A percentile compares a stretch with the other conserved stretches of the same genome.
Conservation (phyloP, 2,888 invertebrate genomes). For the Xanthia icteritia region DNA sequence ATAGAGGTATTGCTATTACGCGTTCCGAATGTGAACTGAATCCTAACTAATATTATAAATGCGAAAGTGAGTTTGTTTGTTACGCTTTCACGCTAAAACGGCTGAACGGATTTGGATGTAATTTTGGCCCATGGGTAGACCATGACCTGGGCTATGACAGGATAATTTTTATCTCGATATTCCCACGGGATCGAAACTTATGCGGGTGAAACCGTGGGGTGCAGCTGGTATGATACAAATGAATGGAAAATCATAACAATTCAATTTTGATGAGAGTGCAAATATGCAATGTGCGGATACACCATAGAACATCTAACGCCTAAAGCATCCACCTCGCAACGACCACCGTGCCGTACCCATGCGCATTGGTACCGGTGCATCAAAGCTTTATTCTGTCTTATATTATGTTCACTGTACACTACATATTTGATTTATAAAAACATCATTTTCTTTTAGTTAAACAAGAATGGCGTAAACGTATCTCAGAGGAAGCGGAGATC, state of each 20-base stretch:
- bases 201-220: too few relatives aligned
- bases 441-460: slow-evolving; percentile 58
- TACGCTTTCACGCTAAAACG: too few relatives aligned
- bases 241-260: not conserved
- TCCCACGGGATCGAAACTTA: too few relatives aligned
- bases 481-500: slow-evolving; percentile 64
- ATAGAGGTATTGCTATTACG: not conserved
- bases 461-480: slow-evolving; percentile 78
- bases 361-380: not conserved
- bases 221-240: not conserved
- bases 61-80: too few relatives aligned
- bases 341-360: not conserved
- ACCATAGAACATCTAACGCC: too few relatives aligned
- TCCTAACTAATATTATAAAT: too few relatives aligned
- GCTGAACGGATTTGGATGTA: too few relatives aligned
- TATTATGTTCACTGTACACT: not conserved
- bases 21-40: not conserved
- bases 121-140: too few relatives aligned
- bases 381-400: not conserved
- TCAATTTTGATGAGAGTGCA: not conserved
- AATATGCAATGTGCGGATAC: too few relatives aligned
- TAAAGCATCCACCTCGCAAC: not conserved
- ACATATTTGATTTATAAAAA: not conserved
- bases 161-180: too few relatives aligned
- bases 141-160: too few relatives aligned